A percentile compares a stretch with the other conserved stretches of the same genome.
Conservation (phyloP, 2,113 vertebrate genomes). For the Butorides virescens region DNA sequence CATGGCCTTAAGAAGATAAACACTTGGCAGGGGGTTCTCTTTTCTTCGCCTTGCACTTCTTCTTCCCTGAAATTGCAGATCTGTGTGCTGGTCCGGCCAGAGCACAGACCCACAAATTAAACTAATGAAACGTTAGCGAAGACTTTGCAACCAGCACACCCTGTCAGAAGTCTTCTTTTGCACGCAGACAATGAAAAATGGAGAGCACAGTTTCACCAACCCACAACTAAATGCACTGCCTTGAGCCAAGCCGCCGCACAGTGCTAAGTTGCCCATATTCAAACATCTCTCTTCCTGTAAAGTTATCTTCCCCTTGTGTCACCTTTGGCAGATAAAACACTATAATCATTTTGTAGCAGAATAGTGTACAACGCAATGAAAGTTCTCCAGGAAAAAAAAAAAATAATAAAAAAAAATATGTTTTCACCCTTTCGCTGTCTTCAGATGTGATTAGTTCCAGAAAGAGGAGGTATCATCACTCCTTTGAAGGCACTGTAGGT, state of each 20-base stretch:
- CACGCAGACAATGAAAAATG: neutral
- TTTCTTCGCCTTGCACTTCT: neutral
- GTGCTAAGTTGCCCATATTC: neutral
- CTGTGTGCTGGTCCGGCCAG: neutral
- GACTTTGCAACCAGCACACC: neutral
- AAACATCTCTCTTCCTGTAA: neutral
- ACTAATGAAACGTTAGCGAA: neutral
- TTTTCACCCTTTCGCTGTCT: slow-evolving; percentile 70
- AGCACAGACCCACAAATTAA: neutral
- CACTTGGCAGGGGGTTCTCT: neutral
- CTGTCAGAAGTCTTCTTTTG: neutral
- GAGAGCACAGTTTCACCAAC: neutral
- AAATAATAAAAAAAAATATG: neutral
- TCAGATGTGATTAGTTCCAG: slow-evolving; percentile 70
- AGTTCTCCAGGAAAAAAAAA: slow-evolving; percentile 28
- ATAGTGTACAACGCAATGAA: slow-evolving; percentile 49
- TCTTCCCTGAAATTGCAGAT: neutral
- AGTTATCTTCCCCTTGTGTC: slow-evolving; percentile 33
- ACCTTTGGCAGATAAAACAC: slow-evolving; percentile 62
- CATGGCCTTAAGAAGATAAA: slow-evolving; percentile 47
- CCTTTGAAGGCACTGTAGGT: slow-evolving; percentile 56
- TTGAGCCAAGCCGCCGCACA: neutral
- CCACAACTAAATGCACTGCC: slow-evolving; percentile 11
- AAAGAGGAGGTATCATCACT: slow-evolving; percentile 73
- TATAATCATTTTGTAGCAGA: slow-evolving; percentile 58